Evolutionary conservation across 2,797 vertebrate species (phyloP), one percentile per base, ranked within the genome.

Genomic region (Oreortyx pictus): DNA sequence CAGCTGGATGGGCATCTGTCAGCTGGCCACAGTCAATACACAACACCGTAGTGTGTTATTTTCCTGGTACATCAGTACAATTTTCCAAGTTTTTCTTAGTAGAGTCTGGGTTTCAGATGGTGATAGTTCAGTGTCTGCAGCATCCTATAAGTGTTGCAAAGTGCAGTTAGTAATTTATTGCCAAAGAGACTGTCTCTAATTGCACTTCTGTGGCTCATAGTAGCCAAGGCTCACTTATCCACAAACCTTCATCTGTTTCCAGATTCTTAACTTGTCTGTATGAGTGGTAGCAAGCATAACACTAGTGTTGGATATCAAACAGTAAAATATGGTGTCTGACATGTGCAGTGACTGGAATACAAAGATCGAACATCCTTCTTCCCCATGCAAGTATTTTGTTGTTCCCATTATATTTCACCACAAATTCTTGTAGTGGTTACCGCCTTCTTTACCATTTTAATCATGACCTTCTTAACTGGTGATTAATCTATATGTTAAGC

Each of bases 231-330:
- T 81, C 80, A 37, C 31, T 27, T 61, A 65, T 17, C 24, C 37
- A 60, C 44, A 64, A 39, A 37, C 59, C 35, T 59, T 54, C 50
- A 75, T 83, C 37, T 59, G 27, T 47, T 7, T 9, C 47, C 60
- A 86, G 17, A 4, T 29, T 82, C 43, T 88, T 76, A 64, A 82
- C n/a, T 9, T 56, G 5, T n/a, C 4, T 7, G 2, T 47, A 49
- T 23, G 22, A 79, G 50, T 90, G 7, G 44, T 8, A 76, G 44
- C n/a, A 79, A 76, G 33, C 10, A 5, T 59, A 70, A 50, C 56
- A 57, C 6, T 56, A 29, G 7, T 60, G 59, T 24, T 73, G 56
- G n/a, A 60, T 90, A 91, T 76, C 92, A 88, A 73, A 88, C 23
- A 6, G 0, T 44, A 68, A 85, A 65, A 89, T n/a, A 67, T 8